Conservation (phyloP, 2,797 vertebrate species). For the Tiaroga cobitis region DNA sequence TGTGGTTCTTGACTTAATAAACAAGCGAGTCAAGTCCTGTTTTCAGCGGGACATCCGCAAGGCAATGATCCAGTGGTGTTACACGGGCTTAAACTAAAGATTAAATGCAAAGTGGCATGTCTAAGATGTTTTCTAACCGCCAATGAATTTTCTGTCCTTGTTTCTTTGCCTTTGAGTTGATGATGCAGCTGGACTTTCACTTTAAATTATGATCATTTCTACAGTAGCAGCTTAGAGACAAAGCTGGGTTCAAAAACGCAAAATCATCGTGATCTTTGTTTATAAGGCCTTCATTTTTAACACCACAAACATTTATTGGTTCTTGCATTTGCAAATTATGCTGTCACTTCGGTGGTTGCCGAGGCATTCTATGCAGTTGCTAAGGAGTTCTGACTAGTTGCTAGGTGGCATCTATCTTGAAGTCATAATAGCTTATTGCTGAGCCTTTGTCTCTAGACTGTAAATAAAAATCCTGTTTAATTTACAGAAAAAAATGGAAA, state of each 20-base stretch:
- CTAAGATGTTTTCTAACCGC: conserved; percentile 51
- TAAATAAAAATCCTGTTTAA: background rate
- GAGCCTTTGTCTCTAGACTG: background rate
- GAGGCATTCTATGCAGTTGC: background rate
- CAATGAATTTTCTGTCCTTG: background rate
- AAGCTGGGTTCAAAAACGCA: background rate
- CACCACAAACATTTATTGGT: background rate
- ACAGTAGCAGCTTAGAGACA: background rate
- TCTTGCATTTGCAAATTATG: background rate
- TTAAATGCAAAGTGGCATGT: conserved; percentile 54
- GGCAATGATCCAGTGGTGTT: conserved; percentile 20
- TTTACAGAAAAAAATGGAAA: background rate
- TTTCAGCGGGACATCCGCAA: conserved; percentile 49
- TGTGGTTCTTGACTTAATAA: conserved; percentile 71
- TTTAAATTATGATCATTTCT: conserved; percentile 6
- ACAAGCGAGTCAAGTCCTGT: conserved; percentile 65
- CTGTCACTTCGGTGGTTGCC: background rate
- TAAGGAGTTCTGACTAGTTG: conserved; percentile 10
- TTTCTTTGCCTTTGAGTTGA: conserved; percentile 27
- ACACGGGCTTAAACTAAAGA: conserved; percentile 26
- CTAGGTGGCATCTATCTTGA: background rate
- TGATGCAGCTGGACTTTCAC: conserved; percentile 28
- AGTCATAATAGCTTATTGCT: background rate
- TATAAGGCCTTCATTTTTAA: background rate
- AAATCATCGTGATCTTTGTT: background rate